A percentile compares a stretch with the other conserved stretches of the same genome.
These are phyloP conservation scores for Rhabdophis nuchalis DNA, from an alignment of 2,797 vertebrate genomes.

Conservation along the genomic window DNA sequence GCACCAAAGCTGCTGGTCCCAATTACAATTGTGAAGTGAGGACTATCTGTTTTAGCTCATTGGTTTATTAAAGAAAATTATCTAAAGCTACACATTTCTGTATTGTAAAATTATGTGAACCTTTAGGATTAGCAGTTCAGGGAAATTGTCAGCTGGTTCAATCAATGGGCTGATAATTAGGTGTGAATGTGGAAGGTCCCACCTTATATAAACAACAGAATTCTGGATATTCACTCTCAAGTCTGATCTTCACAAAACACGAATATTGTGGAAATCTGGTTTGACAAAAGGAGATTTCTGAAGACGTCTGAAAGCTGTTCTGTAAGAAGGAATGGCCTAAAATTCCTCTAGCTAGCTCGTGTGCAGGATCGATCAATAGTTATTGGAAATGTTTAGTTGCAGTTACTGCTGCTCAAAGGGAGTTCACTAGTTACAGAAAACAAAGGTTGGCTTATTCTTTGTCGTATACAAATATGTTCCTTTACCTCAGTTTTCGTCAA, in stretches of 20 bases:
- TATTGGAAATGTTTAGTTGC: background rate
- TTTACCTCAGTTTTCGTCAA: background rate
- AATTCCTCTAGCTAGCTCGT: background rate
- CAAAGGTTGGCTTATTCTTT: background rate
- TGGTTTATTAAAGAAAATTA: background rate
- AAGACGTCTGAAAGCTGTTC: background rate
- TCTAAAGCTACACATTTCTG: background rate
- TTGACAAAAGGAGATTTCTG: background rate
- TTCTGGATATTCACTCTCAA: background rate
- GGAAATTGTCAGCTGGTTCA: background rate
- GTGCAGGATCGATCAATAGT: background rate
- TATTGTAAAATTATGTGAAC: background rate
- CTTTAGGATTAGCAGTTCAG: background rate
- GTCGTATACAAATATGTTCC: background rate
- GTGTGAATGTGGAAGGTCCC: background rate
- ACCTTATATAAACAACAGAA: background rate
- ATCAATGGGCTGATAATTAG: background rate
- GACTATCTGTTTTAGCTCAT: background rate
- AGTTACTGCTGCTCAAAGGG: background rate
- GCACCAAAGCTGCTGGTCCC: background rate
- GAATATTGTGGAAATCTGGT: background rate
- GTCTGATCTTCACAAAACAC: background rate
- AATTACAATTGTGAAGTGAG: background rate
- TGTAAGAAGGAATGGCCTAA: background rate
- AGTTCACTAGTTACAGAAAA: background rate